Base-by-base conservation (phyloP, 92 coral and sea anemone species). In the Parazoanthus atlanticus region DNA sequence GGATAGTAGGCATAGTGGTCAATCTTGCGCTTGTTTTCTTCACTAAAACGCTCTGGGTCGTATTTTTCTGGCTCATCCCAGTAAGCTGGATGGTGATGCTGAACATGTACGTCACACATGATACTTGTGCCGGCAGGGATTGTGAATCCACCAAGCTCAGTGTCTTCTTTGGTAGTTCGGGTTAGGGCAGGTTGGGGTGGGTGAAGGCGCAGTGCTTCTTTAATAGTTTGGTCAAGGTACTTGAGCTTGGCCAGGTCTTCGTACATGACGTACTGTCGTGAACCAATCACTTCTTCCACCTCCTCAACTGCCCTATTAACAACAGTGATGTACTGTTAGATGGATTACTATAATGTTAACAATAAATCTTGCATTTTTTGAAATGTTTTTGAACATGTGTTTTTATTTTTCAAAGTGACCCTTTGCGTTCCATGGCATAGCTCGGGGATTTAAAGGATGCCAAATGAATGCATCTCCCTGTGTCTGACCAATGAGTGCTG, bases 151-250 rank as follows among this genome's bases (percentile, higher is more conserved):
- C 98, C 97, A n/a, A 96, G 93, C 47, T 77, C 81, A 31, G 91
- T 88, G 74, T 89, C 96, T 86, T 92, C 91, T 23, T 88, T 91
- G 26, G 98, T 91, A 69, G 90, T 78, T 34, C 98, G 94, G 34
- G 92, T 93, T 79, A 96, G 81, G 26, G 97, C 96, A 81, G 98
- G 97, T 82, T 93, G 94, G 0, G 98, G 98, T 67, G 98, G 98
- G 73, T 96, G 96, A 34, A 96, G 94, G 74, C 98, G 98, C 88
- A 96, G 84, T 29, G 98, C 96, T 80, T 96, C 98, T 61, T 96
- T 96, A 73, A 91, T 69, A 9, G 92, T 86, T 52, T 94, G 96
- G 64, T 93, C 95, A 25, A 96, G 92, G 86, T 93, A 96, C 54
- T 89, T 91, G 16, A 96, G 89, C 85, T 90, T 91, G 10, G 86